Evolutionary conservation across 2,888 invertebrate species (phyloP).

Genomic region (Phrixothrix hirtus): DNA sequence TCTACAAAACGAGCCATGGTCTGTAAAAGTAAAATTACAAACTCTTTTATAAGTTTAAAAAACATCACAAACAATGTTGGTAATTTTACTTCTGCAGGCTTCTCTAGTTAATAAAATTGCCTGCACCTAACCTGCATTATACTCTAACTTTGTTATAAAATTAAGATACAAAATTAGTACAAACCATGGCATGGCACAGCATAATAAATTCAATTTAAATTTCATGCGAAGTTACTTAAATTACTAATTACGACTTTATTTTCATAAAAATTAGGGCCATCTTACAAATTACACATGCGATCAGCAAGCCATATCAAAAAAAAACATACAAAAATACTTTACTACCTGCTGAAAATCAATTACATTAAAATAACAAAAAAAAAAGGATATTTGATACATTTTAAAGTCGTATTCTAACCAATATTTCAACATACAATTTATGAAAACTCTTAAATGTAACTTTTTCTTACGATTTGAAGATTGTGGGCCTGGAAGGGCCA

Average conservation of each 20-base stretch:
- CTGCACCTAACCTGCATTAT: slow-evolving; percentile 12
- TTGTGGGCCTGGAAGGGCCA: slow-evolving; percentile 73
- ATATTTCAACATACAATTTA: slow-evolving; percentile 10
- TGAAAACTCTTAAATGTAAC: slow-evolving; percentile 18
- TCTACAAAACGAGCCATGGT: slow-evolving; percentile 46
- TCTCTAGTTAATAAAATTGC: not conserved
- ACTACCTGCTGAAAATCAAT: slow-evolving; percentile 22
- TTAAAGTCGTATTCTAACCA: slow-evolving; percentile 15
- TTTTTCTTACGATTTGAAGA: slow-evolving; percentile 70
- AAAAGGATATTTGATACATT: no score
- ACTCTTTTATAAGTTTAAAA: no score
- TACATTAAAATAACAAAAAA: slow-evolving; percentile 10
- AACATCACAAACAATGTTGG: no score
- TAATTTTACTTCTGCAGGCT: slow-evolving; percentile 13
- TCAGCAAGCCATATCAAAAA: slow-evolving; percentile 34
- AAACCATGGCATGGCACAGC: slow-evolving; percentile 31
- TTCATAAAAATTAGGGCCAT: slow-evolving; percentile 32
- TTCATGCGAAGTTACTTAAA: slow-evolving; percentile 30
- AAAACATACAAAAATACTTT: slow-evolving; percentile 25
- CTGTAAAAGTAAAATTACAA: slow-evolving; percentile 39
- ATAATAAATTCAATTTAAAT: slow-evolving; percentile 24
- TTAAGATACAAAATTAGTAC: slow-evolving; percentile 43
- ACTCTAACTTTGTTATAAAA: no score
- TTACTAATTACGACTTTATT: slow-evolving; percentile 17
- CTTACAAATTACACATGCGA: slow-evolving; percentile 38